Evolutionary conservation across 2,888 invertebrate species (phyloP), one percentile per base, ranked within the genome.

Genomic region (Amorpha juglandis): DNA sequence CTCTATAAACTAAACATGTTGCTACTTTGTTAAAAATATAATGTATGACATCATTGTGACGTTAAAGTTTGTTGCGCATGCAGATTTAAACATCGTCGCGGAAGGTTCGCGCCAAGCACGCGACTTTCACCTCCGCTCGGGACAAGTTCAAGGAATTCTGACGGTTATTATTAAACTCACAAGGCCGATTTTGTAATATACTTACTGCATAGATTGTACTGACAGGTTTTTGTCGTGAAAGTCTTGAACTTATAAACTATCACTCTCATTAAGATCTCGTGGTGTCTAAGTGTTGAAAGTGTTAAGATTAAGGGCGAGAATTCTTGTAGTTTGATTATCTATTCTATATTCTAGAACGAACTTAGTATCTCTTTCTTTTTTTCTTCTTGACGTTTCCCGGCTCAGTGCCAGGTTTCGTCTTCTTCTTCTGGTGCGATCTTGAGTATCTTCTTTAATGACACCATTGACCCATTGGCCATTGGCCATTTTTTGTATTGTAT

Each of bases 121-220:
- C 66, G 63, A 71, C 85, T 83, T 83, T 84, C 81, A 78, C 81
- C 74, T 77, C 67, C 67, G 48, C 63, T 38, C 58, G 64, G 64
- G 70, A 52, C 77, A 81, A 82, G 82, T 82, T 86, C 83, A 83
- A 76, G 81, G 80, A 51, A 71, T 78, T 75, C 65, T 66, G 66
- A 65, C 47, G 64, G 74, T 68, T 78, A 76, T 63, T 3, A 6
- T 6, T 16, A 58, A 55, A 38, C 14, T 6, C 14, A 64, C 76
- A 82, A 81, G 79, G 80, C 71, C 71, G 75, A 51, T 67, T 76
- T 76, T 78, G 58, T 74, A 16, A 11, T 62, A 62, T 71, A 52
- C 53, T 67, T 70, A 27, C 64, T 68, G 52, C 55, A 62, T 27
- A 27, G 21, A 12, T 12, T 11, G 16, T 45, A 21, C 52, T 64